Conservation (phyloP, 2,797 vertebrate genomes). For the Sternarchorhynchus goeldii region DNA sequence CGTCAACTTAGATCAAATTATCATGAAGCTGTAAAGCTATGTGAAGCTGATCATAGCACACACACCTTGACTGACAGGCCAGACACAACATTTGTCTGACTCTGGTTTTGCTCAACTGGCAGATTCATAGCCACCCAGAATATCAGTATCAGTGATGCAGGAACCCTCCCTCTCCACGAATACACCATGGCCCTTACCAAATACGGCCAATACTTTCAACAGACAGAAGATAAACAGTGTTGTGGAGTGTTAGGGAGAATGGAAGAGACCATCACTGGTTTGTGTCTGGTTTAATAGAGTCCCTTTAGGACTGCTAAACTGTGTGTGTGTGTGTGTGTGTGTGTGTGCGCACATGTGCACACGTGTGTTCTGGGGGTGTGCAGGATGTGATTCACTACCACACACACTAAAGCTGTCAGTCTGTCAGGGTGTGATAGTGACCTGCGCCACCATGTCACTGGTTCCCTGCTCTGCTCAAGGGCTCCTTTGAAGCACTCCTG, state of each 20-base stretch:
- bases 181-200: conserved; percentile 74
- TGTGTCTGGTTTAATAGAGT: conserved; percentile 31
- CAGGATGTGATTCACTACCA: conserved; percentile 34
- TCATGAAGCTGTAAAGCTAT: neutral
- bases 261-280: conserved; percentile 28
- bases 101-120: conserved; percentile 53
- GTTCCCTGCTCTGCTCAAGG: conserved; percentile 55
- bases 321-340: neutral
- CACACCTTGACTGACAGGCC: conserved; percentile 35
- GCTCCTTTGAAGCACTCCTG: conserved; percentile 40
- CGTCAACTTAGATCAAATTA: neutral
- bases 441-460: conserved; percentile 30
- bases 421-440: conserved; percentile 42
- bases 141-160: conserved; percentile 71
- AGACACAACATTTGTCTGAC: conserved; percentile 61
- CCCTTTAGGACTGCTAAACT: conserved; percentile 30
- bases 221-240: conserved; percentile 73
- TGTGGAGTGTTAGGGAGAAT: conserved; percentile 43
- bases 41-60: conserved; percentile 4
- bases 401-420: conserved; percentile 36
- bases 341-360: no score
- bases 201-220: conserved; percentile 75
- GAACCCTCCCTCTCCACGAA: conserved; percentile 63
- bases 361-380: neutral
- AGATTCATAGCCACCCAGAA: conserved; percentile 68